A percentile compares a stretch with the other conserved stretches of the same genome.
Conservation (phyloP, 2,888 invertebrate species). For the Trimorus sp. region DNA sequence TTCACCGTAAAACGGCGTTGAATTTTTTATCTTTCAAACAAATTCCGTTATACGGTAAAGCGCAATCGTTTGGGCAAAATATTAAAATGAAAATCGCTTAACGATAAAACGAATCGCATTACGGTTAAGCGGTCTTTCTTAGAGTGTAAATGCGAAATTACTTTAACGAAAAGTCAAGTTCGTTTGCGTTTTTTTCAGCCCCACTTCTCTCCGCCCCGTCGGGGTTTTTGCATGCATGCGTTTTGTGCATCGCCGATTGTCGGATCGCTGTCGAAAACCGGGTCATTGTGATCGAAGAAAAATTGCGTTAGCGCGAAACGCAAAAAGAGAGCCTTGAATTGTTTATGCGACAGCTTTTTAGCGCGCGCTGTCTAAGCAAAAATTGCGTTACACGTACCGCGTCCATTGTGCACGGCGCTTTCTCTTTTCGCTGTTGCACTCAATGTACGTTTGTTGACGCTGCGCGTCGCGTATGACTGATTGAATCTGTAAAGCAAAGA, state of each 20-base stretch:
- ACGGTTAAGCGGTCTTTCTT: too few species aligned
- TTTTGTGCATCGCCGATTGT: slow-evolving; percentile 13
- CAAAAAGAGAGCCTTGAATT: slow-evolving; percentile 48
- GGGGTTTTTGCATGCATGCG: too few species aligned
- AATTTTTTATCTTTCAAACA: too few species aligned
- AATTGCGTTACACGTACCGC: slow-evolving; percentile 45
- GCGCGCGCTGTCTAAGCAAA: slow-evolving; percentile 28
- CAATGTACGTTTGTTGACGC: slow-evolving; percentile 8
- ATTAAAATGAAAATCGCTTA: too few species aligned
- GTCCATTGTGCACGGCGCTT: slow-evolving; percentile 26
- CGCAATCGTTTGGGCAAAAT: too few species aligned
- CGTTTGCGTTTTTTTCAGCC: too few species aligned
- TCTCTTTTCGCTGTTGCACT: slow-evolving; percentile 21
- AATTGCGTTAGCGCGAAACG: slow-evolving; percentile 29
- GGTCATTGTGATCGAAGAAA: slow-evolving; percentile 53
- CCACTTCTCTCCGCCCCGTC: too few species aligned
- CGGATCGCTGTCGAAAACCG: slow-evolving; percentile 18
- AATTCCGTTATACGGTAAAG: too few species aligned
- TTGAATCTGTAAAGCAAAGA: slow-evolving; percentile 22
- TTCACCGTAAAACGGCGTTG: too few species aligned
- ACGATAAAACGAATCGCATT: too few species aligned
- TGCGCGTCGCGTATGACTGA: slow-evolving; percentile 32
- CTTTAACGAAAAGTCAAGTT: too few species aligned
- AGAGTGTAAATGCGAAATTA: too few species aligned
- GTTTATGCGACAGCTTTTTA: slow-evolving; percentile 54